These are phyloP conservation scores for Odobenus rosmarus DNA, from an alignment of 2,113 vertebrate species.

Conservation along the genomic window DNA sequence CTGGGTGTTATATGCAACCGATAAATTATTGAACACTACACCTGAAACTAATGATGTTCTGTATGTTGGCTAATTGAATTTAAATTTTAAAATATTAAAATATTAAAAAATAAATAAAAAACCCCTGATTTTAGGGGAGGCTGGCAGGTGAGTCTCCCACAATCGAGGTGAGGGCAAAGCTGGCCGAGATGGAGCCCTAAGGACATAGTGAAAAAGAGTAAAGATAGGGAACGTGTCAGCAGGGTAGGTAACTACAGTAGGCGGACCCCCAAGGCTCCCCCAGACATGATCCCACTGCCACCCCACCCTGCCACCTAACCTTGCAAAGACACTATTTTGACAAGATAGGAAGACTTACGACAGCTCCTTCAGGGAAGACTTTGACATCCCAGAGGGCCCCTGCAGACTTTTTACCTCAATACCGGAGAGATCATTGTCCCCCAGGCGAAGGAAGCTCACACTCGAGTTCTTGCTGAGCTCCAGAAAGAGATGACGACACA, in stretches of 20 bases:
- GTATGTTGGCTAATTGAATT: too few relatives aligned
- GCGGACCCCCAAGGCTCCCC: accelerated
- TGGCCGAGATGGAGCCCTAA: neutral
- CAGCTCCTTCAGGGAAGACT: neutral
- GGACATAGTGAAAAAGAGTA: neutral
- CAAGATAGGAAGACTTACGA: neutral
- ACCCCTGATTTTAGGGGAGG: neutral
- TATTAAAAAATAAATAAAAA: neutral
- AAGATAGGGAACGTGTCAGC: accelerated
- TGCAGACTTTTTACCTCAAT: neutral
- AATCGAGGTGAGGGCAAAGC: neutral
- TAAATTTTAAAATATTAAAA: neutral
- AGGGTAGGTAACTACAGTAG: too few relatives aligned
- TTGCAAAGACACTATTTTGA: neutral
- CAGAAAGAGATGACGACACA: neutral
- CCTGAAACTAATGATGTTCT: too few relatives aligned
- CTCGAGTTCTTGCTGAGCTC: neutral
- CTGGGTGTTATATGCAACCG: too few relatives aligned
- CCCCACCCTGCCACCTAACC: accelerated
- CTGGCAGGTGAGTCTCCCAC: accelerated
- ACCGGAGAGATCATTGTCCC: neutral
- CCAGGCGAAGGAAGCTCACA: conserved; percentile 36
- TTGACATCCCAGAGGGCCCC: accelerated
- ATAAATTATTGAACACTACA: too few relatives aligned
- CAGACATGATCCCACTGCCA: too few relatives aligned